Evolutionary conservation across 2,797 vertebrate species (phyloP), one percentile per base, ranked within the genome.

Genomic region (Staurois parvus): DNA sequence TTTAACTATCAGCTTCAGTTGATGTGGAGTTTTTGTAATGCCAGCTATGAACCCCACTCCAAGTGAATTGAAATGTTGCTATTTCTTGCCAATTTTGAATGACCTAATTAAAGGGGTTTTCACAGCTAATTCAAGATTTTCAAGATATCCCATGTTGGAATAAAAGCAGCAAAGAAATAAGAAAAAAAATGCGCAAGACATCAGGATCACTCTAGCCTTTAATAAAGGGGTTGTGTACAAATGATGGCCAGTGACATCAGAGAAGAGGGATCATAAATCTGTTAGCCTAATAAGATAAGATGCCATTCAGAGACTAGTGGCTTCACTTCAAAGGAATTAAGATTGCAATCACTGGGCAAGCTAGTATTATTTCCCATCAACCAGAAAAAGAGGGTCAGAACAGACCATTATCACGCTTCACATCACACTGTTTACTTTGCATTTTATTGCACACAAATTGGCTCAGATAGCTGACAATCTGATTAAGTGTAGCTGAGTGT

Each of bases 111-210:
- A 24, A 24, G 2, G 52, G 1, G 8, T 21, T 52, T 52, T 19
- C 6, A 8, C 52, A 59, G 21, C 19, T 9, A 59, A 2, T 24
- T 59, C 52, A 6, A 7, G 52, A 59, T 59, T 59, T 59, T 24
- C 52, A 59, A 24, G 21, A 24, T 59, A 24, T 8, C 21, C 52
- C 26, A 66, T 66, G 12, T 13, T 28, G 64, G 26, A 66, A 26
- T 26, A 12, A 66, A 66, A 26, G 26, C n/a, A 62, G 9, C 56
- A 86, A 87, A 37, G 0, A 40, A 72, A 26, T n/a, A n/a, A 59
- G 42, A 82, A 45, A 89, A 89, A 89, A 89, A 87, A 90, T 90
- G 89, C 87, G 88, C 86, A 78, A 90, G 88, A 83, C 90, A 84
- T 32, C 79, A 76, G 88, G 85, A 87, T 77, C 76, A 42, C 59